phyloP scores from a whole-genome alignment of 2,113 vertebrate species.

The Chiloscyllium plagiosum region DNA sequence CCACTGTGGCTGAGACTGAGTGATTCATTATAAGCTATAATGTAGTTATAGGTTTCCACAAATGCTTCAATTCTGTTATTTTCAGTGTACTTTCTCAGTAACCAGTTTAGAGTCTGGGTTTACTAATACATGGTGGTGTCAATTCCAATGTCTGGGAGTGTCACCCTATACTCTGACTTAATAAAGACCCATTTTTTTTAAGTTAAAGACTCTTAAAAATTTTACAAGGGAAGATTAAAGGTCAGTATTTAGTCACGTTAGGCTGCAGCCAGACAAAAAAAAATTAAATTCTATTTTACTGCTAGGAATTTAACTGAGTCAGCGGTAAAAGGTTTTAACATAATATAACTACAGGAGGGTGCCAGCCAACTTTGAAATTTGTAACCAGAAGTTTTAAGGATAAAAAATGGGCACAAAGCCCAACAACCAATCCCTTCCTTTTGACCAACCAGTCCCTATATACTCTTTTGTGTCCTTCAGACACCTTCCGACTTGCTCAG shows the following conservation, averaged over 20 bases:
- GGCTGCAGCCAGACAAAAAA: not conserved
- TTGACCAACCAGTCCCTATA: not conserved
- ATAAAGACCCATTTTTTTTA: not conserved
- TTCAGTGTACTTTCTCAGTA: not conserved
- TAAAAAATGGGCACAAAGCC: not conserved
- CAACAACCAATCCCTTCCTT: not conserved
- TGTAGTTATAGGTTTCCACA: not conserved
- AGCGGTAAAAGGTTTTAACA: not conserved
- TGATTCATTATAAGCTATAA: not conserved
- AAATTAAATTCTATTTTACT: not conserved
- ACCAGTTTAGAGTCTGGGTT: not conserved
- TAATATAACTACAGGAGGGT: not conserved
- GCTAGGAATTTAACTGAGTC: not conserved
- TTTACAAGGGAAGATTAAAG: not conserved
- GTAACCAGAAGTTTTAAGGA: not conserved
- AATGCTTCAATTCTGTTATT: not conserved
- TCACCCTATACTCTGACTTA: no score
- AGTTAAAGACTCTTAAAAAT: not conserved
- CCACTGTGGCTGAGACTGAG: not conserved
- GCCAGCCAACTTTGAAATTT: no score
- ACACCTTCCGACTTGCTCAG: not conserved
- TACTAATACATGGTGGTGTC: not conserved
- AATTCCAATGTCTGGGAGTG: not conserved
- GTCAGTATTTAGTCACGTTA: no score
- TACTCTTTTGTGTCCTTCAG: not conserved